phyloP scores from a whole-genome alignment of 2,888 invertebrate species.

The Hartigia nigra region DNA sequence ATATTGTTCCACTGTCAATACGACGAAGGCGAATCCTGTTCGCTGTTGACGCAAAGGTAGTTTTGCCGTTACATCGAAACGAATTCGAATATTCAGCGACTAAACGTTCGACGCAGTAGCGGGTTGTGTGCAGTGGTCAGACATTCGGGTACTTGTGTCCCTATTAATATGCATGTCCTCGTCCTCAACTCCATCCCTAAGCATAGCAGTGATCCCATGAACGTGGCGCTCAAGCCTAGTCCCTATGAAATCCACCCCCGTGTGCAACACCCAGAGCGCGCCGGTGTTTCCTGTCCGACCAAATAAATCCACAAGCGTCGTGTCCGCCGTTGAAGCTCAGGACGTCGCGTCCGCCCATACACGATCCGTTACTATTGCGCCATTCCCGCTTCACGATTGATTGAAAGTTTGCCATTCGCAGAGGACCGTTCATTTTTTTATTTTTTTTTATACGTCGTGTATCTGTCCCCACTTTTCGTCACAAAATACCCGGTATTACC shows the following conservation, averaged over 20 bases:
- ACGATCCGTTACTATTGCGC: conserved; percentile 49
- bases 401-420: conserved; percentile 43
- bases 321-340: conserved; percentile 33
- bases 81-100: not conserved
- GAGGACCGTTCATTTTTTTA: not conserved
- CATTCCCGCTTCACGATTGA: conserved; percentile 47
- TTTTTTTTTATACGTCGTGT: not conserved
- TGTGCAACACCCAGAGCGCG: conserved; percentile 43
- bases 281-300: conserved; percentile 58
- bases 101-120: not conserved
- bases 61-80: not conserved
- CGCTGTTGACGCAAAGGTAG: not conserved
- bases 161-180: conserved; percentile 58
- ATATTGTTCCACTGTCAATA: not conserved
- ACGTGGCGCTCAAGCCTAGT: conserved; percentile 10
- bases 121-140: conserved; percentile 43
- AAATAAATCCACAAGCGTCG: conserved; percentile 60
- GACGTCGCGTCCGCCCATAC: conserved; percentile 54
- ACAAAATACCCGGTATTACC: not conserved
- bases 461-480: not conserved
- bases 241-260: conserved; percentile 40
- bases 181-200: conserved; percentile 35
- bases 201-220: conserved; percentile 13
- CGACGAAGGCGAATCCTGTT: not conserved
- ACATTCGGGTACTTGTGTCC: conserved; percentile 55